phyloP scores from a whole-genome alignment of 2,113 vertebrate species.

The Phrynosoma platyrhinos region DNA sequence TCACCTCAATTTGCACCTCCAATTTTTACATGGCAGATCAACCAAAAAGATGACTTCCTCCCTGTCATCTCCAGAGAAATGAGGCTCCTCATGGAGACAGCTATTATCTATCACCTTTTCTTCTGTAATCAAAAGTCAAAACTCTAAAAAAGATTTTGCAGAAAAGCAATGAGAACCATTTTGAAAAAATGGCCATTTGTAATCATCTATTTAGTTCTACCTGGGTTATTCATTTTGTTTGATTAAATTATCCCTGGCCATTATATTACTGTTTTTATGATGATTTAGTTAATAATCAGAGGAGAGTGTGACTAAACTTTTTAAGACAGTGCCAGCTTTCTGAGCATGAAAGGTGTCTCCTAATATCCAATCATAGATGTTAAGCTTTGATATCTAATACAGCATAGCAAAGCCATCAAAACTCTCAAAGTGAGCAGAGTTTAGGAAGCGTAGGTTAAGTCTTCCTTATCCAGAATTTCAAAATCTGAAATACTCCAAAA shows the following conservation, averaged over 20 bases:
- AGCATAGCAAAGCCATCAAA: constrained; percentile 35
- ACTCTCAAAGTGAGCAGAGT: constrained; percentile 7
- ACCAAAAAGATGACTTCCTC: background rate
- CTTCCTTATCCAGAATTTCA: too few relatives aligned
- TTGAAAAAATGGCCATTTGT: background rate
- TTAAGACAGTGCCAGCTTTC: background rate
- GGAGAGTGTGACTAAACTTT: background rate
- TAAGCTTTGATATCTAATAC: background rate
- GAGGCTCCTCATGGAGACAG: background rate
- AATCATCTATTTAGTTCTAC: background rate
- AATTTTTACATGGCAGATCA: background rate
- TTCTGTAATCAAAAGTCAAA: background rate
- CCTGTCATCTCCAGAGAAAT: background rate
- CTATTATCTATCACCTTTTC: background rate
- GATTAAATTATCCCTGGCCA: background rate
- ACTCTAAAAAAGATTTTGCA: background rate
- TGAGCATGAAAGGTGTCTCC: background rate
- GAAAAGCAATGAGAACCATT: accelerated
- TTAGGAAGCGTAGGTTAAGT: background rate
- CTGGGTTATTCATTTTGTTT: background rate
- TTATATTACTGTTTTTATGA: background rate
- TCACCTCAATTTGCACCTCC: background rate
- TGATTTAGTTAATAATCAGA: background rate
- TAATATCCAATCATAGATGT: background rate
- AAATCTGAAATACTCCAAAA: too few relatives aligned